Base-by-base conservation (phyloP, 2,888 invertebrate species). In the Cataglyphis cursor region DNA sequence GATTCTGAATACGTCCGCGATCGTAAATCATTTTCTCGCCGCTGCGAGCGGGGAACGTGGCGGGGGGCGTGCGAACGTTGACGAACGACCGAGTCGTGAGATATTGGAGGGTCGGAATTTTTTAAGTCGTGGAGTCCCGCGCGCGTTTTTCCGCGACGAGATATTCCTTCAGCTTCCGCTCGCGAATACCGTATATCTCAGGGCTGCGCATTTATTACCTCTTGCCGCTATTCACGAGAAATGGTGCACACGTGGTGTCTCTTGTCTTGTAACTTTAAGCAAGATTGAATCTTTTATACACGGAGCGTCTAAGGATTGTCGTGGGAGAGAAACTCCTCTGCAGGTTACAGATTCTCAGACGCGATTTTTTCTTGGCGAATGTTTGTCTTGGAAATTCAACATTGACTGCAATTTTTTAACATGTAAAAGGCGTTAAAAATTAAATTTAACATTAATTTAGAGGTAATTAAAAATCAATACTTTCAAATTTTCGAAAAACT, bases 1-100 rank as follows among this genome's bases (percentile, higher is more conserved):
- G 62, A 80, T 78, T 85, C 61, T 44, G 70, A 61, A 84, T 81
- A 81, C 73, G 72, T 73, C 57, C 72, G 73, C 73, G 76, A 84
- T 84, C 73, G 81, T 81, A 84, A 85, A 85, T 85, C 85, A 81
- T 73, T 81, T 84, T 81, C 65, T 80, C 59, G 74, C 75, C 24
- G 72, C 21, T 21, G 51, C 64, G 44, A 10, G 24, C 59, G 57
- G 31, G 24, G 38, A 2, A 51, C 28, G n/a, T n/a, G 51, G 54
- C 15, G 18, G 38, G 48, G 64, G 64, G 65, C 66, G 51, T 18
- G 57, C 24, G 68, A 72, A 66, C 51, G 75, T 68, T 57, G 84
- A 75, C 81, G 70, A 73, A 76, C 72, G 82, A 76, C 65, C 82
- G 61, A 31, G 51, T 76, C 57, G 82, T 74, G 61, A 68, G 74